Evolutionary conservation across 2,888 invertebrate genomes (phyloP), one percentile per base, ranked within the genome.

Genomic region (Leptothorax acervorum): DNA sequence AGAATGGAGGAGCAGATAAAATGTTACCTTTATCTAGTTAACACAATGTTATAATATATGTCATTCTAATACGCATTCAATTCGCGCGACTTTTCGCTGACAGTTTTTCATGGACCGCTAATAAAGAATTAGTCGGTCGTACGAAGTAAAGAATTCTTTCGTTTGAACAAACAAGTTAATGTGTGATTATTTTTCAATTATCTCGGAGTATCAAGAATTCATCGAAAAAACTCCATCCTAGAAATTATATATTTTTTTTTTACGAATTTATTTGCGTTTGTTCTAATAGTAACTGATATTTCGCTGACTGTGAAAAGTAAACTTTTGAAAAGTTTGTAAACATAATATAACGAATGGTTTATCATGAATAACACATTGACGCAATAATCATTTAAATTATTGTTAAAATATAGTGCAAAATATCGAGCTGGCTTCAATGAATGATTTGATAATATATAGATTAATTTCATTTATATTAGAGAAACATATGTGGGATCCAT

Each of bases 171-270:
- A 42, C 18, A 2, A 2, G 5, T 73, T 74, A 23, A 15, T 75
- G 31, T 35, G 63, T 48, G 45, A 74, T 74, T 39, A n/a, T 74
- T 74, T 62, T 75, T 9, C 3, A 2, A 35, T 62, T n/a, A 62
- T n/a, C n/a, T 18, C 12, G 12, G 39, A 53, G 6, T 63, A 35
- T 53, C 15, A 1, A 3, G 9, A 11, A 28, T 66, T 76, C 0
- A 2, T 66, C 2, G 11, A 42, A 8, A 8, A 18, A 66, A 31
- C 12, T 42, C 11, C 4, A 18, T 65, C 12, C 31, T 48, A 18
- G 11, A 35, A 48, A 51, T 48, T 75, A 51, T 15, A 8, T 15
- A 60, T n/a, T n/a, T 75, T 23, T 0, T 23, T 2, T 35, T 45
- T 1, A 15, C n/a, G n/a, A n/a, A 35, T 75, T 48, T 74, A 35